Evolutionary conservation across 2,797 vertebrate species (phyloP), one percentile per base, ranked within the genome.

Genomic region (Danio kyathit): DNA sequence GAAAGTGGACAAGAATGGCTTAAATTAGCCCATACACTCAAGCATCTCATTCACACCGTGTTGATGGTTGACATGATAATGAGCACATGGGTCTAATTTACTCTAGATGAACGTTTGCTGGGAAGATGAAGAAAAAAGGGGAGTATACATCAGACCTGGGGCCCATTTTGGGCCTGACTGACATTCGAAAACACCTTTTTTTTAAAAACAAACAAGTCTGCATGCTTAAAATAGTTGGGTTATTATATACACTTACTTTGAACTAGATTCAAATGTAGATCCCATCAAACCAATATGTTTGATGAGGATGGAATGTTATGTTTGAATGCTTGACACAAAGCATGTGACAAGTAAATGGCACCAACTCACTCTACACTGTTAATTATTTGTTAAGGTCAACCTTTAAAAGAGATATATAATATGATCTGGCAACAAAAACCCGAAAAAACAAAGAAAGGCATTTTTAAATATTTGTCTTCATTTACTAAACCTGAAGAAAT

Each of bases 1-100:
- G 19, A 90, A 89, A 92, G 92, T 93, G 91, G 91, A 92, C 91
- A 90, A 93, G 90, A 89, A 93, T 90, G 82, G 88, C 89, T 84
- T 85, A 86, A 90, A 80, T 87, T 89, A 64, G 61, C 61, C 49
- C 17, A 21, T 75, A 17, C 40, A 73, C 44, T 51, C 48, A 64
- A 74, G 66, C 67, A 70, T 44, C 41, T 61, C 76, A 69, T 43
- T 43, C 38, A 41, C 46, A 41, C 8, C 2, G 4, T 70, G 76
- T 51, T 43, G n/a, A 51, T 51, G n/a, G 49, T 49, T 59, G 46
- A 52, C 13, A 44, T 29, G 44, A 63, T 71, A 63, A 71, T 71
- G 46, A 63, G 3, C 66, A 71, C 46, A 71, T 51, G 76, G 46
- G 61, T 61, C 57, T 52, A 29, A 71, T 79, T 43, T 71, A n/a